Conservation (phyloP, 2,797 vertebrate species). For the Acanthopagrus latus region DNA sequence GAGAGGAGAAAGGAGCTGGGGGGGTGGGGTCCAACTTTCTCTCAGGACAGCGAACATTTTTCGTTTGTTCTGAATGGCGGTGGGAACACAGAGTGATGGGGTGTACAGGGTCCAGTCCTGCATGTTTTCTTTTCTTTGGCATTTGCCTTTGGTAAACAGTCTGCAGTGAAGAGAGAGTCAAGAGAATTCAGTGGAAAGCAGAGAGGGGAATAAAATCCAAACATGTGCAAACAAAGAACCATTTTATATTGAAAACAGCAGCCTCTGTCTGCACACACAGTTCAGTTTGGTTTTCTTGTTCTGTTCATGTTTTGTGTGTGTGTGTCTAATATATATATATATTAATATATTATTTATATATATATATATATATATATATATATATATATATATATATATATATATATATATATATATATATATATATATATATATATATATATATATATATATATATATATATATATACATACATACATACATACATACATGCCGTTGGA, state of each 20-base stretch:
- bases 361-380: too few relatives aligned
- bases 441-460: too few relatives aligned
- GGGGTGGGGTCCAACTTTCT: not conserved
- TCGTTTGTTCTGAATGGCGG: slow-evolving; percentile 17
- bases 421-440: too few relatives aligned
- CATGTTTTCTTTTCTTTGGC: not conserved
- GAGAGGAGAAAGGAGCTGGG: not conserved
- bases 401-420: too few relatives aligned
- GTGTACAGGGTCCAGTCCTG: slow-evolving; percentile 1
- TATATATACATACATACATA: too few relatives aligned
- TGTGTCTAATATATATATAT: too few relatives aligned
- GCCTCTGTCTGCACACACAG: not conserved
- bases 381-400: too few relatives aligned
- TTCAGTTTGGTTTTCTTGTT: not conserved
- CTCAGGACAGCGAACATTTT: not conserved
- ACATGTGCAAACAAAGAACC: not conserved
- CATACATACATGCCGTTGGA: too few relatives aligned
- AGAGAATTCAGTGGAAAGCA: not conserved
- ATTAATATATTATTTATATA: too few relatives aligned
- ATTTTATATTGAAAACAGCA: not conserved
- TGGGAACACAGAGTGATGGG: not conserved
- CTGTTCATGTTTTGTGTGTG: not conserved
- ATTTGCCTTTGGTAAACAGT: slow-evolving; percentile 23
- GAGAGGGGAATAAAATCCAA: not conserved
- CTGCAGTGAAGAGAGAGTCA: slow-evolving; percentile 9